Base-by-base conservation (phyloP, 2,888 invertebrate genomes). In the Teleogryllus oceanicus region DNA sequence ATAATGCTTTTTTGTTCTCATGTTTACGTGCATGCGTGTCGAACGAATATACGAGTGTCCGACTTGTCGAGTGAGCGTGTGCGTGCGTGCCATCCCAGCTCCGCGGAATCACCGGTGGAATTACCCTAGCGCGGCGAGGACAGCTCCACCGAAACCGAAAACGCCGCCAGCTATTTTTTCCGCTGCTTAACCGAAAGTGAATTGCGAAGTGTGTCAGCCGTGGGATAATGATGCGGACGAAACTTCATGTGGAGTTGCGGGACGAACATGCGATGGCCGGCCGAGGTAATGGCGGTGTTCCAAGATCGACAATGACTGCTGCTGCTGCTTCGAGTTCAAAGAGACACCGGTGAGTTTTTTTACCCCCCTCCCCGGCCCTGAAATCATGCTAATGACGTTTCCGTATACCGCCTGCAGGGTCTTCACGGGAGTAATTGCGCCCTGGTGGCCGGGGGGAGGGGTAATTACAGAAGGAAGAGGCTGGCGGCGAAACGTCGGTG, bases 341-440 rank as follows among this genome's bases (percentile, higher is more conserved):
- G 62, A 62, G 62, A 18, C 1, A 8, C 62, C 62, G 62, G 16
- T 12, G 62, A 62, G 16, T 13, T 62, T 16, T 16, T 16, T 16
- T 8, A 2, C 2, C 62, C n/a, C 62, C 13, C 62, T 62, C 13
- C 5, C n/a, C n/a, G 62, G 16, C 62, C 62, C 62, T 62, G 62
- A 62, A 62, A 62, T 62, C 62, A 62, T 62, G 62, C 62, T 62
- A 62, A 62, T 62, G 62, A n/a, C 62, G 13, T 13, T 62, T 62
- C 62, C 62, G 62, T 62, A 62, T 62, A 62, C 62, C 62, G 62
- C 62, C n/a, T 62, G 62, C 13, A 62, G 62, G 62, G 62, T 62
- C n/a, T 62, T 62, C 62, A 12, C 16, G 4, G 37, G 37, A 37
- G 37, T 37, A 37, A 37, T 37, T 37, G 37, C 37, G 37, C 8